Evolutionary conservation across 2,888 invertebrate species (phyloP).

Genomic region (Rhimphoctona megacephalus): DNA sequence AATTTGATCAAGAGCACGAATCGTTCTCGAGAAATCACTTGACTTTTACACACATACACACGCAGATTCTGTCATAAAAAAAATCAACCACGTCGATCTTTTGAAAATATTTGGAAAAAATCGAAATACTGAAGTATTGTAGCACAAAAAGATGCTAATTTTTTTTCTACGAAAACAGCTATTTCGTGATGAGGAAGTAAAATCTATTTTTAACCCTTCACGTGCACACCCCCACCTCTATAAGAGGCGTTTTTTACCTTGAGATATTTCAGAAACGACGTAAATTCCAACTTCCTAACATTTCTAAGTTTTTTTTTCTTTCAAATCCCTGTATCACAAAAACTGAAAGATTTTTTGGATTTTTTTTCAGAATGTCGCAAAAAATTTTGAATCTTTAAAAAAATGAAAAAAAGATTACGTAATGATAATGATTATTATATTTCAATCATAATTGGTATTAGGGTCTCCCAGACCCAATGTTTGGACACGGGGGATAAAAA

Average conservation of each 20-base stretch:
- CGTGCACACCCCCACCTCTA: neutral
- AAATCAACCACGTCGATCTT: neutral
- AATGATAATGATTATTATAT: neutral
- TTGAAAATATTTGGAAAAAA: neutral
- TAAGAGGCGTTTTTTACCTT: neutral
- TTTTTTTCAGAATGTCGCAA: too few relatives aligned
- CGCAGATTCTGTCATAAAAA: neutral
- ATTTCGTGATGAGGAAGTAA: neutral
- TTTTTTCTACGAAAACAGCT: neutral
- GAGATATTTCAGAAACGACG: neutral
- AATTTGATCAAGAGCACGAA: slow-evolving; percentile 4
- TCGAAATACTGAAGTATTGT: neutral
- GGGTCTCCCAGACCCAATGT: neutral
- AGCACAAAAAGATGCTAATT: neutral
- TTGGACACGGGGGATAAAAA: neutral
- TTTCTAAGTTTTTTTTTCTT: too few relatives aligned
- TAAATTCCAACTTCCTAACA: neutral
- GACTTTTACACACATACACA: neutral
- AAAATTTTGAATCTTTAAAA: too few relatives aligned
- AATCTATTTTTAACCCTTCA: slow-evolving; percentile 2
- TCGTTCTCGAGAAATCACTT: neutral
- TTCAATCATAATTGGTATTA: neutral
- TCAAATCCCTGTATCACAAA: too few relatives aligned
- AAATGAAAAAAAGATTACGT: neutral
- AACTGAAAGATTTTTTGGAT: too few relatives aligned